Conservation (phyloP, 2,888 invertebrate genomes). For the Parnassius smintheus region DNA sequence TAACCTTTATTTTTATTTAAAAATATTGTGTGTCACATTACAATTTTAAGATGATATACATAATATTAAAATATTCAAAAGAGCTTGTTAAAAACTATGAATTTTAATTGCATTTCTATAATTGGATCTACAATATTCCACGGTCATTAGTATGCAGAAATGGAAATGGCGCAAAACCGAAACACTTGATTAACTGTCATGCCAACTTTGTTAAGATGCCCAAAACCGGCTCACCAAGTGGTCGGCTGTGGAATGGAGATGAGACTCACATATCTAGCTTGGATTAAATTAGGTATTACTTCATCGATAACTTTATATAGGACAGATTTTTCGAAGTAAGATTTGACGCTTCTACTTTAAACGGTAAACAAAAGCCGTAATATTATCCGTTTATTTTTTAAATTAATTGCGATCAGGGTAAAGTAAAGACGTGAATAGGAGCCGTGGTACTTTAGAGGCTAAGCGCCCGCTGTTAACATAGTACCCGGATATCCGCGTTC, state of each 20-base stretch:
- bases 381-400: too few species aligned
- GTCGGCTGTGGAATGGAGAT: constrained; percentile 33
- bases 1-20: too few species aligned
- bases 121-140: neutral
- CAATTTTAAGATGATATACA: too few species aligned
- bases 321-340: neutral
- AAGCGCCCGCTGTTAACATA: too few species aligned
- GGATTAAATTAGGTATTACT: constrained; percentile 14
- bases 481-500: too few species aligned
- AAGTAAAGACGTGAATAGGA: too few species aligned
- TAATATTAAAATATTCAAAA: too few species aligned
- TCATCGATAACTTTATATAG: constrained; percentile 5
- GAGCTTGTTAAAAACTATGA: too few species aligned
- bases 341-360: neutral
- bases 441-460: too few species aligned
- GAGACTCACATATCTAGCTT: constrained; percentile 8
- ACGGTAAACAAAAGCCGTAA: neutral
- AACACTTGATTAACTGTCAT: neutral
- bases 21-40: too few species aligned
- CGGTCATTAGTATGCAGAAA: constrained; percentile 3
- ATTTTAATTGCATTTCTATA: too few species aligned
- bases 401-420: too few species aligned
- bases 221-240: constrained; percentile 40
- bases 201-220: constrained; percentile 15
- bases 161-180: constrained; percentile 19